Percentiles rank a stretch among this genome's conserved stretches.
Conservation (phyloP, 1,140 invertebrate species). For the Neotoxoptera formosana region DNA sequence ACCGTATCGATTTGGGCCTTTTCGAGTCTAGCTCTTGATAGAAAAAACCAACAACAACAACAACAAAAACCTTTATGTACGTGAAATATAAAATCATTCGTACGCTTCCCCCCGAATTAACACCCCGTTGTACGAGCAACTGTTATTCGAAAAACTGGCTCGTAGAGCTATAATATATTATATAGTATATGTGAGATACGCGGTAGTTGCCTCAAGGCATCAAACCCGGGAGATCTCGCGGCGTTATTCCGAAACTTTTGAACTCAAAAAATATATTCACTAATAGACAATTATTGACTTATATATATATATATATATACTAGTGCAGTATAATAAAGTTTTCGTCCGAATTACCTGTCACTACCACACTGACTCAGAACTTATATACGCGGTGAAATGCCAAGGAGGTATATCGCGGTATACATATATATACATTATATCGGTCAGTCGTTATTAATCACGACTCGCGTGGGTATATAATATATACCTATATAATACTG, state of each 20-base stretch:
- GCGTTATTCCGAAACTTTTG: neutral
- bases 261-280: neutral
- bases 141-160: neutral
- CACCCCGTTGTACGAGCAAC: neutral
- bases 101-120: neutral
- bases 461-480: neutral
- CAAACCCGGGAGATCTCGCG: neutral
- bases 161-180: neutral
- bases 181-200: neutral
- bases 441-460: neutral
- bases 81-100: neutral
- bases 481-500: neutral
- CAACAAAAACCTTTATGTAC: neutral
- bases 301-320: neutral
- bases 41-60: neutral
- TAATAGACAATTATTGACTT: neutral
- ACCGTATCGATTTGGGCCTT: neutral
- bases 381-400: neutral
- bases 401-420: too few relatives aligned
- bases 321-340: neutral
- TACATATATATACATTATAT: neutral
- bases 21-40: neutral
- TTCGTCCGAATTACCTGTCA: neutral
- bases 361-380: neutral
- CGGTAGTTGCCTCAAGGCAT: neutral